Base-by-base conservation (phyloP, 23 tunicate genomes). In the Halocynthia roretzi region DNA sequence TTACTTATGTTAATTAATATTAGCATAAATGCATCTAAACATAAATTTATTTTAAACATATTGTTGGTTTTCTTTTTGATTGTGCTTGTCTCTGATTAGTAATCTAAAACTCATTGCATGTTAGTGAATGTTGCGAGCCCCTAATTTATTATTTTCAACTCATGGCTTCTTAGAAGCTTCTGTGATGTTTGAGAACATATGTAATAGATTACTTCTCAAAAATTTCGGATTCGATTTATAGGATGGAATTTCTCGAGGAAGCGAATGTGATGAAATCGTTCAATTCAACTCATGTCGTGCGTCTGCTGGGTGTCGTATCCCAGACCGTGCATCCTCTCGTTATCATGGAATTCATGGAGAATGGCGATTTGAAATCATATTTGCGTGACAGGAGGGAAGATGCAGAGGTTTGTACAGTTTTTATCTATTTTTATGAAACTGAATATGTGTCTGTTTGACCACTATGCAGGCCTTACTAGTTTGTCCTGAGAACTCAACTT, bases 241-340 rank as follows among this genome's bases (percentile, higher is more conserved):
- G 97, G 20, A 55, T 77, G 62, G 97, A 91, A 71, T 91, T 91
- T 57, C 50, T 91, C 8, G 81, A 91, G 66, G 97, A 91, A 72
- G 97, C 97, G 8, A 91, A 77, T 23, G 79, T 83, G 67, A 91
- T 91, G 97, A 91, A 91, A 58, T 86, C 84, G 57, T 91, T 91
- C 81, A 85, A 85, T 71, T 70, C 97, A n/a, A 73, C 81, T 52
- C 97, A 91, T 53, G 97, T 91, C 20, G 97, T 91, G 7, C 81
- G 97, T 6, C 69, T 91, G 14, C 76, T 91, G 4, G 97, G 97
- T 6, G 97, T 91, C 21, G 97, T 91, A 49, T 91, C 97, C 5
- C 74, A 49, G 52, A 81, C 86, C 54, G 57, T n/a, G 7, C 61
- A 76, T 18, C 97, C 97, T 50, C 81, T 91, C 91, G 88, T 91